Conservation (phyloP, 2,113 vertebrate genomes). For the Saccopteryx bilineata region DNA sequence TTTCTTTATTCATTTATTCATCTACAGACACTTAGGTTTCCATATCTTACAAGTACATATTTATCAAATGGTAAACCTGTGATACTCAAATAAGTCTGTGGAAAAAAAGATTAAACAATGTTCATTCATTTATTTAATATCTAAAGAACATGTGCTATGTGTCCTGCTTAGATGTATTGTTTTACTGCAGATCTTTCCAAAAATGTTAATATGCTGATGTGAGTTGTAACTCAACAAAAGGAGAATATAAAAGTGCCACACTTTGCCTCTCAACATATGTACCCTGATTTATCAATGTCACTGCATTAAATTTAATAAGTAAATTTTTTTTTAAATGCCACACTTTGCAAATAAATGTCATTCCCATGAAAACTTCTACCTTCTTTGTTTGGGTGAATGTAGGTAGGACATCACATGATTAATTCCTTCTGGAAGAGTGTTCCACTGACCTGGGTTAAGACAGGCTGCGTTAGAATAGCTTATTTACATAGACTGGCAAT, state of each 20-base stretch:
- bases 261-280: neutral
- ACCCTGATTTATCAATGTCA: no score
- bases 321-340: neutral
- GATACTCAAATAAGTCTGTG: neutral
- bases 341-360: neutral
- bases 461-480: neutral
- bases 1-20: neutral
- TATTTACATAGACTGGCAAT: neutral
- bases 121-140: neutral
- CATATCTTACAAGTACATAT: neutral
- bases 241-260: neutral
- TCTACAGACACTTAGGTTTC: neutral
- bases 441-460: neutral
- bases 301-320: no score
- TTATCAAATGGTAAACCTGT: neutral
- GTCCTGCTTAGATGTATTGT: neutral
- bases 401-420: neutral
- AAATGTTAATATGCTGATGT: neutral
- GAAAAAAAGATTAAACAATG: neutral
- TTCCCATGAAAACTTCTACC: neutral
- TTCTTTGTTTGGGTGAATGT: neutral
- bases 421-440: neutral
- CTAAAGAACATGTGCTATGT: neutral
- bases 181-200: constrained; percentile 36
- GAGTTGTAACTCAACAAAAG: neutral